Conservation (phyloP, 2,113 vertebrate species). For the Passerina amoena region DNA sequence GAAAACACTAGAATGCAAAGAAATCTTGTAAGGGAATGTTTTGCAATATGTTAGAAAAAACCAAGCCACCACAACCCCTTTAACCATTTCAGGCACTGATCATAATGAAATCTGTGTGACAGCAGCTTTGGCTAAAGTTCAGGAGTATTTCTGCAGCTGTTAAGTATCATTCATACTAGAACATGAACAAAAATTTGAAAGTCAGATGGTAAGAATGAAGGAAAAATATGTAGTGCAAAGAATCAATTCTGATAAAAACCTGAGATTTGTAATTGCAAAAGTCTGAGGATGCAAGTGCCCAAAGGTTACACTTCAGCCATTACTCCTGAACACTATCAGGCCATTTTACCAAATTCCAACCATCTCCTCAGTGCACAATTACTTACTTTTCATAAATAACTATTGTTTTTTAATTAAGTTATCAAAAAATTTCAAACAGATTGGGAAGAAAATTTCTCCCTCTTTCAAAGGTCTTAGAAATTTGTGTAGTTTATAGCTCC, state of each 20-base stretch:
- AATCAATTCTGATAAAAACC: neutral
- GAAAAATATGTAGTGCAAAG: neutral
- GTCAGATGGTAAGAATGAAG: neutral
- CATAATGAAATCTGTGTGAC: neutral
- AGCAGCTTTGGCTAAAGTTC: neutral
- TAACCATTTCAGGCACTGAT: slow-evolving; percentile 10
- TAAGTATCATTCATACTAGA: neutral
- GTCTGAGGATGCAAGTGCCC: neutral
- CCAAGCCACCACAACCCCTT: neutral
- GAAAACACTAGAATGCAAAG: neutral
- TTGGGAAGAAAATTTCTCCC: neutral
- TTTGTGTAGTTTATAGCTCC: neutral
- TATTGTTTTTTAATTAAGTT: neutral
- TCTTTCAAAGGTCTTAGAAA: neutral
- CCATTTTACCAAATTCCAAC: neutral
- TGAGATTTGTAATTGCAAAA: neutral
- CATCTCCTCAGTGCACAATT: neutral
- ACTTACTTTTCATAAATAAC: neutral
- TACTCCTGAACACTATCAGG: neutral
- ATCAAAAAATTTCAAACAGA: neutral
- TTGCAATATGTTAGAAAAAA: neutral
- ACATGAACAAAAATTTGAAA: neutral
- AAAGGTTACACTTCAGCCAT: neutral
- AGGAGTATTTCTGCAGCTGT: neutral
- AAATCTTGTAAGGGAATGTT: neutral